Conservation (phyloP, 2,113 vertebrate species). For the Taxidea taxus region DNA sequence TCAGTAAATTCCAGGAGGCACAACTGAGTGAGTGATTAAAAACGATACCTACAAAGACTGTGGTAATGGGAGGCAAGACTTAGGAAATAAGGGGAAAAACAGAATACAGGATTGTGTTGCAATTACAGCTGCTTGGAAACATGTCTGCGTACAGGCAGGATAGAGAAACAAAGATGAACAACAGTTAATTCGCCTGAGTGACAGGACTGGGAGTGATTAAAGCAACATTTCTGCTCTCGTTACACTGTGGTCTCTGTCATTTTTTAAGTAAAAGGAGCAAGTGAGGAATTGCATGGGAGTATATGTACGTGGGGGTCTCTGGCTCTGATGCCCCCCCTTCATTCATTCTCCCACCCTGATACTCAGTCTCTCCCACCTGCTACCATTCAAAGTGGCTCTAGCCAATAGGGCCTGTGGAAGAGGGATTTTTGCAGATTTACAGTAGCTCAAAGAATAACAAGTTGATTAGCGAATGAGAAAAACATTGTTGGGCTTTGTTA, state of each 20-base stretch:
- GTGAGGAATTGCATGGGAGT: background rate
- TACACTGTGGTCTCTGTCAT: conserved; percentile 24
- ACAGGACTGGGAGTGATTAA: conserved; percentile 66
- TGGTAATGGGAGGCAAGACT: background rate
- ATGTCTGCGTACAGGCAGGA: background rate
- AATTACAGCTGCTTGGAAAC: conserved; percentile 7
- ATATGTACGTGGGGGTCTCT: background rate
- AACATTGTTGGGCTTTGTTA: background rate
- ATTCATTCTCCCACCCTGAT: background rate
- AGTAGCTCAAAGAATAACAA: background rate
- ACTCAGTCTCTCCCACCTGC: background rate
- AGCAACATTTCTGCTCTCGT: conserved; percentile 51
- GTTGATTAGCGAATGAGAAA: background rate
- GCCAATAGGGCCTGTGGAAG: background rate
- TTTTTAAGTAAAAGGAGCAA: background rate
- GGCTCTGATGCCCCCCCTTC: background rate
- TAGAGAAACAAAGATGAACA: conserved; percentile 44
- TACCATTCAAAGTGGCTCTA: background rate
- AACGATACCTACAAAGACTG: background rate
- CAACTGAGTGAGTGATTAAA: background rate
- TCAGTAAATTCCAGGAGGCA: background rate
- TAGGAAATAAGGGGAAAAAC: background rate
- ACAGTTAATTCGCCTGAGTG: conserved; percentile 56
- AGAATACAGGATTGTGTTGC: background rate
- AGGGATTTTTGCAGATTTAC: background rate